Base-by-base conservation (phyloP, 2,797 vertebrate genomes). In the Mareca penelope region DNA sequence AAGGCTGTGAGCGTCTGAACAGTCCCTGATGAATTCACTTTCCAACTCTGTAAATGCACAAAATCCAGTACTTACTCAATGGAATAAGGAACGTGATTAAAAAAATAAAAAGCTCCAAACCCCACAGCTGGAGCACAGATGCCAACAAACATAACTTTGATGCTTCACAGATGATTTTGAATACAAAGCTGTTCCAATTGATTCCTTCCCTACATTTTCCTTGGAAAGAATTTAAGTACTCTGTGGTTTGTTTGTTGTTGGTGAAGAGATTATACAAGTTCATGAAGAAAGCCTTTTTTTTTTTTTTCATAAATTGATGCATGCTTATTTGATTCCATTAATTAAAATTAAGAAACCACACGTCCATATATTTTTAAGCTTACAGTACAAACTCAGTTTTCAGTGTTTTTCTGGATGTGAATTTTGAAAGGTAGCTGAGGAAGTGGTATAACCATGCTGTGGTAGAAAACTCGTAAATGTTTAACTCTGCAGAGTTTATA, bases 281-380 rank as follows among this genome's bases (percentile, higher is more conserved):
- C 64, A 44, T 79, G 56, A 84, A 79, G 57, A 68, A 92, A 76
- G 53, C 4, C 16, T 65, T 15, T 64, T 48, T 23, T 48, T 44
- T 79, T 44, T 61, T 61, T 81, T 79, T 81, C 73, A 37, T 64
- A 90, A 94, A 87, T 92, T 37, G 52, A 79, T 93, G 29, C 11
- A 10, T 87, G 80, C 77, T 76, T 89, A 31, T 80, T 93, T 63
- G 68, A 22, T 96, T 88, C 73, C 89, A 44, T 86, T 95, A 95
- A 94, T 96, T 94, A 96, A 96, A 88, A 76, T 94, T 93, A 63
- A 76, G 65, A 89, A 93, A 92, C 94, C 85, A 73, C 73, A 85
- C 80, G 84, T 57, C 55, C 0, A 0, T 57, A 19, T 59, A 42
- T 80, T 88, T 89, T 77, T 71, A 93, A 52, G 13, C 23, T 23